These are phyloP conservation scores for Hippoglossus stenolepis DNA, from an alignment of 2,113 vertebrate species.

Conservation along the genomic window DNA sequence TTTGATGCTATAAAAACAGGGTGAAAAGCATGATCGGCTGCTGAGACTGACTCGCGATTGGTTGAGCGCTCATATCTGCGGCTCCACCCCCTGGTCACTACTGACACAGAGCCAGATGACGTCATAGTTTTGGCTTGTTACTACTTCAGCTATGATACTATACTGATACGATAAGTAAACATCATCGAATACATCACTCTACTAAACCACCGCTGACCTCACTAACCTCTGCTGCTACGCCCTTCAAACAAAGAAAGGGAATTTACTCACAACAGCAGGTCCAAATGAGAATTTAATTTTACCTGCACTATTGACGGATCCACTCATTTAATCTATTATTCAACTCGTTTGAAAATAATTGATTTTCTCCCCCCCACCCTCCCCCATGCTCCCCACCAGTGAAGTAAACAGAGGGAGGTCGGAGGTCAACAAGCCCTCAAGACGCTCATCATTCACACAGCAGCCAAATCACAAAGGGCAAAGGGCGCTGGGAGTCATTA, in stretches of 20 bases:
- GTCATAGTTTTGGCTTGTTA: too few species aligned
- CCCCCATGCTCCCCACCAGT: conserved; percentile 32
- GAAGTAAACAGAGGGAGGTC: conserved; percentile 65
- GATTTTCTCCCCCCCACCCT: conserved; percentile 17
- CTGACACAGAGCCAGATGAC: too few species aligned
- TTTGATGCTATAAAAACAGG: too few species aligned
- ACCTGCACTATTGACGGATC: conserved; percentile 9
- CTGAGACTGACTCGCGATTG: too few species aligned
- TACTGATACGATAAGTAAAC: too few species aligned
- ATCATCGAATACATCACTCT: background rate
- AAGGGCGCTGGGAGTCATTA: conserved; percentile 66
- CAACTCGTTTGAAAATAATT: conserved; percentile 37
- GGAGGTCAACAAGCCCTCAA: conserved; percentile 68
- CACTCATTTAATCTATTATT: conserved; percentile 52
- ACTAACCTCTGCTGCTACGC: background rate
- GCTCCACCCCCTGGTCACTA: too few species aligned
- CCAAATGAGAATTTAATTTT: conserved; percentile 51
- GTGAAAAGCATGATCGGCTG: too few species aligned
- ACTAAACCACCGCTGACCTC: background rate
- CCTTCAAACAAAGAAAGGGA: background rate
- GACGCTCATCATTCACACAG: conserved; percentile 74
- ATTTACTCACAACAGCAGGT: background rate
- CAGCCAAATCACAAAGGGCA: conserved; percentile 64
- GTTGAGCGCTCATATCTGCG: too few species aligned
- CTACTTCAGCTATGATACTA: too few species aligned